A percentile compares a stretch with the other conserved stretches of the same genome.
These are phyloP conservation scores for Nasonia giraulti DNA, from an alignment of 1,140 invertebrate species.

Conservation along the genomic window DNA sequence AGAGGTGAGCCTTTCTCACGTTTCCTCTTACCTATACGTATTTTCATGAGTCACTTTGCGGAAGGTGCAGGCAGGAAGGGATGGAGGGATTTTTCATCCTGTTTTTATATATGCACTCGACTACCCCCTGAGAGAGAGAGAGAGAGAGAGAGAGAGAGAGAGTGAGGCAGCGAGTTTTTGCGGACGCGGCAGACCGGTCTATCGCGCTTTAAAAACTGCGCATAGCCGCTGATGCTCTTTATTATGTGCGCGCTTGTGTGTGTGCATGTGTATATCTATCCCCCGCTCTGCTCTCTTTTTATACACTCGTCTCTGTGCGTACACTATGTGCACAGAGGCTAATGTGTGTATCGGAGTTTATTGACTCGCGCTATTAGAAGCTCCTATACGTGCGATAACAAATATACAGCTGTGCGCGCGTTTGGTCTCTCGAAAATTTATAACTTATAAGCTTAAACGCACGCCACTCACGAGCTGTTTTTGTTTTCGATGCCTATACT, in stretches of 20 bases:
- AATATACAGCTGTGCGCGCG: too few relatives aligned
- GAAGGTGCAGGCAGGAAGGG: background rate
- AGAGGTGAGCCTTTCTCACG: slow-evolving; percentile 83
- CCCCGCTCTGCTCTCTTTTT: background rate
- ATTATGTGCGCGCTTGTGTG: background rate
- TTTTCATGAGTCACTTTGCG: background rate
- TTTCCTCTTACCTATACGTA: background rate
- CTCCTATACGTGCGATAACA: background rate
- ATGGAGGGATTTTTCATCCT: background rate
- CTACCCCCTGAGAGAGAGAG: too few relatives aligned
- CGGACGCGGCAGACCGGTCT: background rate
- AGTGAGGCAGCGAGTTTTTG: background rate
- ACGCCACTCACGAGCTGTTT: background rate
- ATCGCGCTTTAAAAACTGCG: slow-evolving; percentile 40
- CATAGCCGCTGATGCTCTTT: background rate
- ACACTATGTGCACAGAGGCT: background rate
- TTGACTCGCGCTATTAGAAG: background rate
- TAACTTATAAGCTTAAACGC: too few relatives aligned
- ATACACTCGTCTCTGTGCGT: background rate
- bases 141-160: background rate
- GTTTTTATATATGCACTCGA: background rate
- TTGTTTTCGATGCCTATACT: background rate
- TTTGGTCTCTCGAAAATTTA: too few relatives aligned
- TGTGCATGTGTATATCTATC: background rate
- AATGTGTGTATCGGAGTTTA: background rate